Evolutionary conservation across 1,140 invertebrate genomes (phyloP), one percentile per base, ranked within the genome.

Genomic region (Watersipora subatra): DNA sequence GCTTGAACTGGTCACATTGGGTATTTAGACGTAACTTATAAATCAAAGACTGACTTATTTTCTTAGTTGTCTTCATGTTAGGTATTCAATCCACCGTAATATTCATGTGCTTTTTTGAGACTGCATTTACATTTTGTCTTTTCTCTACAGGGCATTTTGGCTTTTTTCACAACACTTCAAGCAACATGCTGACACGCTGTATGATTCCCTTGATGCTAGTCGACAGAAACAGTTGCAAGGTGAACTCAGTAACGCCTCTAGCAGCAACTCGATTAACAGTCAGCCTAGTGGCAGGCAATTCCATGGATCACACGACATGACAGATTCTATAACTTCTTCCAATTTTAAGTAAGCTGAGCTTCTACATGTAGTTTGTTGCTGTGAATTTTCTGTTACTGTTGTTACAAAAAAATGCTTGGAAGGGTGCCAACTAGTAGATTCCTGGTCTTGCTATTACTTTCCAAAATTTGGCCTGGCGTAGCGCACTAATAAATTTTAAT

Each of bases 141-240:
- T 17, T 22, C 7, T 12, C 22, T 65, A 22, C 73, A 80, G 91
- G 73, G 92, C 92, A 27, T 97, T 88, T 80, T 91, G 90, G 86
- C 87, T 86, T 46, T 97, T 95, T 81, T 87, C 89, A 64, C 86
- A 88, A 22, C 89, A 93, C 73, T 98, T 96, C 78, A 90, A 90
- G 0, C 88, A 91, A 25, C 86, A 91, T 70, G 93, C 92, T 1
- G 93, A 97, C 69, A 81, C 83, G 28, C 81, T 98, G 58, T 86
- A 95, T 68, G 86, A 87, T 29, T 86, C 86, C 0, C 81, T 98
- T 28, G 94, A 97, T 74, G 80, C 86, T 0, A 85, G 86, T 1
- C 92, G 92, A 66, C 90, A 95, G 80, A 85, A 89, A 67, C 86
- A 89, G 65, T 75, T 97, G 26, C 74, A 77, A 64, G 79, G 79